Conservation (phyloP, 2,113 vertebrate genomes). For the Anoura caudifer region DNA sequence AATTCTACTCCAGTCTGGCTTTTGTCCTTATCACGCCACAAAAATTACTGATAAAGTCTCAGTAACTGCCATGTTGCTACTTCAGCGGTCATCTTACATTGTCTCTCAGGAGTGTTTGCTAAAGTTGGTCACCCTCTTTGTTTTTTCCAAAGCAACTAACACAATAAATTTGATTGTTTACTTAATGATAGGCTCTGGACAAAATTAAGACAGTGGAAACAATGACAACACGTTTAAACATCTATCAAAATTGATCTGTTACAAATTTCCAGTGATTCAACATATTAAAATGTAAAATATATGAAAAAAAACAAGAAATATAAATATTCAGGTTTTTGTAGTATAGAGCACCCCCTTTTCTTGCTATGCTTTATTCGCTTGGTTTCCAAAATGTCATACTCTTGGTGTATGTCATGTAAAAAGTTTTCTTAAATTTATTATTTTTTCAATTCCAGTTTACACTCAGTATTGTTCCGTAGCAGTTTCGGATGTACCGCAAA, state of each 20-base stretch:
- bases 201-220: slow-evolving; percentile 72
- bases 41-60: not conserved
- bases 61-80: not conserved
- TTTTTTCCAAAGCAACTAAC: slow-evolving; percentile 60
- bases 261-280: slow-evolving; percentile 81
- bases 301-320: slow-evolving; percentile 77
- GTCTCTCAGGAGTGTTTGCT: not conserved
- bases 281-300: slow-evolving; percentile 71
- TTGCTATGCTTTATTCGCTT: not conserved
- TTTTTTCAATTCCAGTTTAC: not conserved
- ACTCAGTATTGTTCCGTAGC: not conserved
- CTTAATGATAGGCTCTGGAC: slow-evolving; percentile 77
- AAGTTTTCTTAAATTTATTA: too few species aligned
- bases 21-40: not conserved
- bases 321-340: slow-evolving; percentile 74
- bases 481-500: not conserved
- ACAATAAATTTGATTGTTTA: slow-evolving; percentile 80
- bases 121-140: not conserved
- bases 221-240: slow-evolving; percentile 75
- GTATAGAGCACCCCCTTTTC: slow-evolving; percentile 35
- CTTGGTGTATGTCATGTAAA: not conserved
- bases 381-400: not conserved
- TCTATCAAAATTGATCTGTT: slow-evolving; percentile 77
- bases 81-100: not conserved
- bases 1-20: not conserved